Conservation (phyloP, 2,888 invertebrate genomes). For the Patella pellucida region DNA sequence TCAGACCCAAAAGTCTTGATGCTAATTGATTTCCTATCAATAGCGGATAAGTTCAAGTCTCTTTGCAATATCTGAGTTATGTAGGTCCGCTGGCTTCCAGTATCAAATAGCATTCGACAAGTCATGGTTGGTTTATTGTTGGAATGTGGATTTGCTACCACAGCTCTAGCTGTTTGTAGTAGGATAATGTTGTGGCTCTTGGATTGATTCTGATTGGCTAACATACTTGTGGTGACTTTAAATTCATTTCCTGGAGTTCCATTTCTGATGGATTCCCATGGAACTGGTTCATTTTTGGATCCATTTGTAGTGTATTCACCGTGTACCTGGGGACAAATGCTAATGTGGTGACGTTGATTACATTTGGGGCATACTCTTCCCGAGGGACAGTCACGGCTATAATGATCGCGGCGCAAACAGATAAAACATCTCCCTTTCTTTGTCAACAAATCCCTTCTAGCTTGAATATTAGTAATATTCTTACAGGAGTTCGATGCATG, state of each 20-base stretch:
- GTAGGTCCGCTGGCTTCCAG: neutral
- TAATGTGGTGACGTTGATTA: neutral
- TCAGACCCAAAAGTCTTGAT: too few relatives aligned
- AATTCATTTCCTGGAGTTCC: too few relatives aligned
- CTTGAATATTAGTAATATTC: neutral
- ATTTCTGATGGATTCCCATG: too few relatives aligned
- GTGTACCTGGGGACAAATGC: neutral
- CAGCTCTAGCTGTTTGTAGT: neutral
- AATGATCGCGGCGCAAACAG: too few relatives aligned
- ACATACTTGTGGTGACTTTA: too few relatives aligned
- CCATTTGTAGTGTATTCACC: too few relatives aligned
- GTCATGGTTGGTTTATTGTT: neutral
- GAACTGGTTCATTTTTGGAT: too few relatives aligned
- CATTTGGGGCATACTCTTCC: neutral
- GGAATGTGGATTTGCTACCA: neutral
- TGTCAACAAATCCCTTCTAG: neutral
- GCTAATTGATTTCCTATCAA: too few relatives aligned
- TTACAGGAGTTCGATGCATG: neutral
- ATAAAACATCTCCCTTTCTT: neutral
- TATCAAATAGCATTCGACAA: neutral
- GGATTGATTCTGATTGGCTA: too few relatives aligned
- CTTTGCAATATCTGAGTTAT: neutral
- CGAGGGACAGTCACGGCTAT: neutral
- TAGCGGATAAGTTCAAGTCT: neutral
- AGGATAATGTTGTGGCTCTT: neutral